phyloP scores from a whole-genome alignment of 2,888 invertebrate species.

The Brachyopa scutellaris region DNA sequence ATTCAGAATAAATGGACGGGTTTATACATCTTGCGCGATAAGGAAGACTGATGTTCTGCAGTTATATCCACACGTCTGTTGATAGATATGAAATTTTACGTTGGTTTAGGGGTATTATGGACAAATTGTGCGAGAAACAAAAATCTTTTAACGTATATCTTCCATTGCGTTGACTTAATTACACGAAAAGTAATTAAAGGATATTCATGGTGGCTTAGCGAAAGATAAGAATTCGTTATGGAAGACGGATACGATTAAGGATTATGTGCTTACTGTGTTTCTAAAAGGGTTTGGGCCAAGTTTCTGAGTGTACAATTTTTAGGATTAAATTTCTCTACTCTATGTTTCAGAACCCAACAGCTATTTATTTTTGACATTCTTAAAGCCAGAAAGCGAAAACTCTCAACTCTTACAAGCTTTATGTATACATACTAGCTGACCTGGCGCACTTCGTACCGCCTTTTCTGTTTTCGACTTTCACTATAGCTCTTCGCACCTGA shows the following conservation, averaged over 20 bases:
- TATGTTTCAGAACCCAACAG: too few relatives aligned
- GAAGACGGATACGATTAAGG: neutral
- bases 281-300: too few relatives aligned
- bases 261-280: neutral
- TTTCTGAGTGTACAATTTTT: too few relatives aligned
- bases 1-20: slow-evolving; percentile 54
- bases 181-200: slow-evolving; percentile 10
- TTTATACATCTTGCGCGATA: slow-evolving; percentile 42
- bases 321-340: too few relatives aligned
- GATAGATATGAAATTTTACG: slow-evolving; percentile 11
- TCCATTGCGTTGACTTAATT: slow-evolving; percentile 37
- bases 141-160: slow-evolving; percentile 2
- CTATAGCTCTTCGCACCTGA: too few relatives aligned
- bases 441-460: too few relatives aligned
- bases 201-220: neutral
- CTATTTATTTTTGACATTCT: too few relatives aligned
- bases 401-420: too few relatives aligned
- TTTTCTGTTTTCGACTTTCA: too few relatives aligned
- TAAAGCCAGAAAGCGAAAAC: too few relatives aligned
- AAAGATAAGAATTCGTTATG: neutral
- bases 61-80: neutral
- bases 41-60: slow-evolving; percentile 26
- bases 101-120: neutral
- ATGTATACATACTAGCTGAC: too few relatives aligned
- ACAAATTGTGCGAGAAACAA: slow-evolving; percentile 33